phyloP scores from a whole-genome alignment of 2,797 vertebrate genomes.

The Paramormyrops hopkinsi region DNA sequence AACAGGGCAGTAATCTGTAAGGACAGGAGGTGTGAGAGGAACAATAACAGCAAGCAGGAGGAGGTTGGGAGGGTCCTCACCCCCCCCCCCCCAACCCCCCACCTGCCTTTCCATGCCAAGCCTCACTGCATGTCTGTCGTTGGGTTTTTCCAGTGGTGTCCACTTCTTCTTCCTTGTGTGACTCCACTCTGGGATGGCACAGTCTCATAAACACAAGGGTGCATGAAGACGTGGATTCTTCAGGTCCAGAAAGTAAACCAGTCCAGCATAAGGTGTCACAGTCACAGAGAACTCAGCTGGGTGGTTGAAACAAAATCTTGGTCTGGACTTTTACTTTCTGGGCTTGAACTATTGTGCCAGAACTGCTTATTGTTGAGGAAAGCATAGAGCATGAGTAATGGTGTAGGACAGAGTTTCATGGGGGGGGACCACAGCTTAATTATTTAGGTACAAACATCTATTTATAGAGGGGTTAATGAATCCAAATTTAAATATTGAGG shows the following conservation, averaged over 20 bases:
- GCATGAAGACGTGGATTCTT: background rate
- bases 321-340: background rate
- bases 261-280: background rate
- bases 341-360: background rate
- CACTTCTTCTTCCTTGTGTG: background rate
- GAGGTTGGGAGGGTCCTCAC: background rate
- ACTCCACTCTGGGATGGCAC: background rate
- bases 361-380: background rate
- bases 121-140: background rate
- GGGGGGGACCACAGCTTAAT: background rate
- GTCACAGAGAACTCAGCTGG: background rate
- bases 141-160: background rate
- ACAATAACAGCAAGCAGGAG: background rate
- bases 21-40: slow-evolving; percentile 23
- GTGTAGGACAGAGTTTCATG: background rate
- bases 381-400: background rate
- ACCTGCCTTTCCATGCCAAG: background rate
- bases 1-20: slow-evolving; percentile 48
- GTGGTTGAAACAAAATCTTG: background rate
- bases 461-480: background rate
- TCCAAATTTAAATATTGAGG: background rate
- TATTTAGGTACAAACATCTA: background rate
- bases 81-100: background rate
- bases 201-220: background rate
- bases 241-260: background rate